Conservation (phyloP, 2,888 invertebrate genomes). For the Miltochrista miniata region DNA sequence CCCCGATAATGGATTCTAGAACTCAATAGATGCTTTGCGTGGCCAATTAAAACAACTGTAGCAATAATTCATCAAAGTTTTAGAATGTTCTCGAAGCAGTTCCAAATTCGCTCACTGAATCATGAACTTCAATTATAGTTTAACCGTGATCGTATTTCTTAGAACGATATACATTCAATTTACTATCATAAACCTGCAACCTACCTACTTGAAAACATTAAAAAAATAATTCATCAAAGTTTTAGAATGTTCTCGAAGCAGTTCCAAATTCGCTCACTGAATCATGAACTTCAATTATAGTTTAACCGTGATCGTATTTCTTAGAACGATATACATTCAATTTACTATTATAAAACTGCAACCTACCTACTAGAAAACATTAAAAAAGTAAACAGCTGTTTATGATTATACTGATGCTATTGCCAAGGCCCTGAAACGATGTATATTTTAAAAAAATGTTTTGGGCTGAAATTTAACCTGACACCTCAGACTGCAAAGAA, state of each 20-base stretch:
- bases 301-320: slow-evolving; percentile 39
- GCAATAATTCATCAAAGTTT: slow-evolving; percentile 44
- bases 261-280: slow-evolving; percentile 39
- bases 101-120: slow-evolving; percentile 60
- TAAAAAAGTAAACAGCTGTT: too few relatives aligned
- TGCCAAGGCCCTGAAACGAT: too few relatives aligned
- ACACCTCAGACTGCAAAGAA: too few relatives aligned
- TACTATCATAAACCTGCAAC: too few relatives aligned
- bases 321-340: slow-evolving; percentile 21
- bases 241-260: slow-evolving; percentile 53
- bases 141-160: slow-evolving; percentile 39
- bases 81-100: slow-evolving; percentile 52
- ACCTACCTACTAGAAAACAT: too few relatives aligned
- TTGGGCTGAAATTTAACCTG: neutral
- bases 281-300: slow-evolving; percentile 59
- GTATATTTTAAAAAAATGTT: neutral
- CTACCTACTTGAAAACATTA: too few relatives aligned
- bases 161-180: slow-evolving; percentile 16
- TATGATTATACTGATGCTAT: too few relatives aligned
- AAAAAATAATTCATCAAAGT: slow-evolving; percentile 44
- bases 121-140: slow-evolving; percentile 57
- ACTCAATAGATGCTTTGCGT: slow-evolving; percentile 24
- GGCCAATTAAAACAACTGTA: slow-evolving; percentile 34
- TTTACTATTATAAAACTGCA: too few relatives aligned
- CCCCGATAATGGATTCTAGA: slow-evolving; percentile 31